Conservation (phyloP, 1,140 invertebrate genomes). For the Ceratina australensis region DNA sequence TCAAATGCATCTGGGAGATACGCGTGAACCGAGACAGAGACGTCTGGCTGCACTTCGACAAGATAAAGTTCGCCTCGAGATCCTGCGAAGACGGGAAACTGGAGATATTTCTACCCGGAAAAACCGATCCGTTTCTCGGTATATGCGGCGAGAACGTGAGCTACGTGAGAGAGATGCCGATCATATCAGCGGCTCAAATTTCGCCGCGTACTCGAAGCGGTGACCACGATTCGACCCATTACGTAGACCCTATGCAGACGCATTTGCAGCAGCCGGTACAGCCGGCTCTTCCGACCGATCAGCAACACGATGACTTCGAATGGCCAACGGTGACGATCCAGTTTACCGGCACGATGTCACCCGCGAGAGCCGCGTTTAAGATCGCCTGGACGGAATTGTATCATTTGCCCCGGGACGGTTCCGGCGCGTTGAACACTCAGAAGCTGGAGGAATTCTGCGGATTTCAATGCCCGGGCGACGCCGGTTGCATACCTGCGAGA, state of each 20-base stretch:
- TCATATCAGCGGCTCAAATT: conserved; percentile 87
- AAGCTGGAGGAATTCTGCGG: conserved; percentile 84
- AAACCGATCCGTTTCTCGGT: conserved; percentile 85
- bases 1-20: conserved; percentile 94
- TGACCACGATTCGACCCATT: background rate
- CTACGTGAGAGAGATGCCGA: conserved; percentile 87
- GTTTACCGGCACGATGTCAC: conserved; percentile 87
- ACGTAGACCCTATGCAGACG: background rate
- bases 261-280: conserved; percentile 8
- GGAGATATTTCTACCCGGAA: conserved; percentile 88
- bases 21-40: conserved; percentile 89
- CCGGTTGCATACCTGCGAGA: conserved; percentile 89
- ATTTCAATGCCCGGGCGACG: conserved; percentile 91
- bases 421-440: conserved; percentile 88
- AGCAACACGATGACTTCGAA: conserved; percentile 69
- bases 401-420: conserved; percentile 89
- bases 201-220: conserved; percentile 80
- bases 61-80: conserved; percentile 89
- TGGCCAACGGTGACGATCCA: conserved; percentile 84
- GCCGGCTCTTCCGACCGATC: background rate
- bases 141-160: conserved; percentile 92
- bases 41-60: conserved; percentile 92
- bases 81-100: conserved; percentile 91
- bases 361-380: conserved; percentile 90
- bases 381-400: conserved; percentile 94